Percentiles rank a stretch among this genome's conserved stretches.
Evolutionary conservation across 1,140 invertebrate genomes (phyloP).

Genomic region (Cepaea nemoralis): DNA sequence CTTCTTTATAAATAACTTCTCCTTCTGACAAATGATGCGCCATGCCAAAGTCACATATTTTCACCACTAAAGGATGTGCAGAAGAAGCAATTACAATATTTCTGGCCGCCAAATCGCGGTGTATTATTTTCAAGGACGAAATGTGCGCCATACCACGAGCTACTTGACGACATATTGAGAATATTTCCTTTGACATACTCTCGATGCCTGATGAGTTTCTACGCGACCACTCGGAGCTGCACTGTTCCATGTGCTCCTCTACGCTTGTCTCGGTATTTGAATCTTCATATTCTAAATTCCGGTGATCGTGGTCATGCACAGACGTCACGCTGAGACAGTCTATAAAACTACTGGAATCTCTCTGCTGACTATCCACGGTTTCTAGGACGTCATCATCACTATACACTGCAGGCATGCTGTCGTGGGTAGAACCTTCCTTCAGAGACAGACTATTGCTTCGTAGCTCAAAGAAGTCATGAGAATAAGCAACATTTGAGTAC

Average conservation of each 20-base stretch:
- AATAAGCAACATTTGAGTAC: neutral
- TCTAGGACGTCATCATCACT: too few relatives aligned
- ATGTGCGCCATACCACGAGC: slow-evolving; percentile 7
- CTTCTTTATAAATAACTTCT: neutral
- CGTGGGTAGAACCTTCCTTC: too few relatives aligned
- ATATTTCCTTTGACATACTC: neutral
- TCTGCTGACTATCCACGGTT: too few relatives aligned
- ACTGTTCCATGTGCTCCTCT: too few relatives aligned
- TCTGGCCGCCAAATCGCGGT: neutral
- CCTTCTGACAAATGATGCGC: neutral
- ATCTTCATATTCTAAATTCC: neutral
- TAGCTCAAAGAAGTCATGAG: neutral
- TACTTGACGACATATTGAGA: neutral
- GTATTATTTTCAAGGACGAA: neutral
- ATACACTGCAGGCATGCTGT: too few relatives aligned
- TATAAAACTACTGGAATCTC: neutral
- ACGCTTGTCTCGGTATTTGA: too few relatives aligned
- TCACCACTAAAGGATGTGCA: neutral
- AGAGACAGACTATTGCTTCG: too few relatives aligned
- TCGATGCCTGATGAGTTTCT: neutral
- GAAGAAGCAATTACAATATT: neutral
- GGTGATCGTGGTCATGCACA: neutral
- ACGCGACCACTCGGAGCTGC: neutral
- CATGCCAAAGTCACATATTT: neutral
- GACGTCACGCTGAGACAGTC: neutral